phyloP scores from a whole-genome alignment of 2,888 invertebrate genomes.

The Rosalia funebris region DNA sequence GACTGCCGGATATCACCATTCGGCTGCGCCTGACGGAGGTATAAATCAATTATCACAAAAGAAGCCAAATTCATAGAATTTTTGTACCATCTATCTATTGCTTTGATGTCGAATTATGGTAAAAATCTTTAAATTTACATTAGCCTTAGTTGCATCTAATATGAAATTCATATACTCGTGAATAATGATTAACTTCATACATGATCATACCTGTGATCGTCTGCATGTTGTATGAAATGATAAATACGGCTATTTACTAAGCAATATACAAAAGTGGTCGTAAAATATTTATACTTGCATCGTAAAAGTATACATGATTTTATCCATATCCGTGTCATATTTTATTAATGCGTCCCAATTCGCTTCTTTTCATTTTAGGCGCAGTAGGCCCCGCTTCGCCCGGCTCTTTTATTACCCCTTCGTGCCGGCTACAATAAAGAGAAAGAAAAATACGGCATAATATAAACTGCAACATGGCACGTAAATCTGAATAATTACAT shows the following conservation, averaged over 20 bases:
- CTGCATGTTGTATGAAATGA: not conserved
- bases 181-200: not conserved
- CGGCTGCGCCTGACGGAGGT: too few species aligned
- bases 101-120: not conserved
- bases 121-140: not conserved
- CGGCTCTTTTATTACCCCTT: slow-evolving; percentile 12
- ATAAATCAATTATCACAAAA: too few species aligned
- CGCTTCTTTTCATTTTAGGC: not conserved
- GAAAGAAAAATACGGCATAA: slow-evolving; percentile 5
- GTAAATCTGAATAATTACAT: slow-evolving; percentile 19
- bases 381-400: slow-evolving; percentile 9
- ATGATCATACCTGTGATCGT: not conserved
- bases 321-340: slow-evolving; percentile 15
- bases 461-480: slow-evolving; percentile 18
- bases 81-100: too few species aligned
- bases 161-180: not conserved
- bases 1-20: too few species aligned
- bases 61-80: too few species aligned
- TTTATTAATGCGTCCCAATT: slow-evolving; percentile 16
- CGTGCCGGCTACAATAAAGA: slow-evolving; percentile 13
- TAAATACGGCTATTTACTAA: not conserved
- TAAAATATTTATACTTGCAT: slow-evolving; percentile 13
- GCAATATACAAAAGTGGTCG: slow-evolving; percentile 11
- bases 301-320: slow-evolving; percentile 18
- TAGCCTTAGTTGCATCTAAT: not conserved